These are phyloP conservation scores for Ariolimax columbianus DNA, from an alignment of 2,888 invertebrate genomes.

Conservation along the genomic window DNA sequence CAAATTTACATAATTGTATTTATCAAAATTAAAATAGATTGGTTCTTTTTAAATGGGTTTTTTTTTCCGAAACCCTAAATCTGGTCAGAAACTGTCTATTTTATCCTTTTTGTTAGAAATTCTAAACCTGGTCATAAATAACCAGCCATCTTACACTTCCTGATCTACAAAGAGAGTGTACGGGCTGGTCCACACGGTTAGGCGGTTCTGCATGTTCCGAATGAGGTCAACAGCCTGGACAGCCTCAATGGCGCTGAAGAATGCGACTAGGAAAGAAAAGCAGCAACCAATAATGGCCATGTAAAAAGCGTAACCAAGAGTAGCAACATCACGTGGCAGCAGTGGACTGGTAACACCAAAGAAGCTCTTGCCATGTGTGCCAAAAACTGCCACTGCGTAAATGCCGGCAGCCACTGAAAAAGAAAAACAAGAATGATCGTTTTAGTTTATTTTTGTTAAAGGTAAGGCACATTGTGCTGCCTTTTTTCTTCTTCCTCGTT, in stretches of 20 bases:
- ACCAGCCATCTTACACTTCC: conserved; percentile 39
- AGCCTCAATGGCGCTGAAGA: conserved; percentile 55
- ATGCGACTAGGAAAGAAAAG: conserved; percentile 51
- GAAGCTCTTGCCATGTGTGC: conserved; percentile 47
- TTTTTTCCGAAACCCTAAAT: not conserved
- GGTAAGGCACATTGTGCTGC: too few relatives aligned
- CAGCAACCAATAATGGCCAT: conserved; percentile 51
- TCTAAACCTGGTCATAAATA: not conserved
- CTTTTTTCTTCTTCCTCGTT: too few relatives aligned
- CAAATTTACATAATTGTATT: too few relatives aligned
- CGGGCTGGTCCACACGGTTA: conserved; percentile 57
- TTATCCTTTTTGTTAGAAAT: too few relatives aligned
- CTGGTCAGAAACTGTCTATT: too few relatives aligned
- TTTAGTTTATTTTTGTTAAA: too few relatives aligned
- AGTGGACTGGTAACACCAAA: conserved; percentile 47
- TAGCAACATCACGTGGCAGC: conserved; percentile 22
- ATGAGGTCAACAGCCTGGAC: conserved; percentile 55
- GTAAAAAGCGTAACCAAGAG: conserved; percentile 54
- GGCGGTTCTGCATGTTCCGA: conserved; percentile 56
- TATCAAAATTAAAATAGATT: too few relatives aligned
- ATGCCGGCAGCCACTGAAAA: conserved; percentile 55
- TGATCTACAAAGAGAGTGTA: conserved; percentile 60
- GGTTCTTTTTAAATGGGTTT: not conserved
- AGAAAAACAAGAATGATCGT: not conserved
- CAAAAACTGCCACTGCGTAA: conserved; percentile 54